A percentile compares a stretch with the other conserved stretches of the same genome.
These are phyloP conservation scores for Abrostola tripartita DNA, from an alignment of 2,888 invertebrate genomes.

Conservation along the genomic window DNA sequence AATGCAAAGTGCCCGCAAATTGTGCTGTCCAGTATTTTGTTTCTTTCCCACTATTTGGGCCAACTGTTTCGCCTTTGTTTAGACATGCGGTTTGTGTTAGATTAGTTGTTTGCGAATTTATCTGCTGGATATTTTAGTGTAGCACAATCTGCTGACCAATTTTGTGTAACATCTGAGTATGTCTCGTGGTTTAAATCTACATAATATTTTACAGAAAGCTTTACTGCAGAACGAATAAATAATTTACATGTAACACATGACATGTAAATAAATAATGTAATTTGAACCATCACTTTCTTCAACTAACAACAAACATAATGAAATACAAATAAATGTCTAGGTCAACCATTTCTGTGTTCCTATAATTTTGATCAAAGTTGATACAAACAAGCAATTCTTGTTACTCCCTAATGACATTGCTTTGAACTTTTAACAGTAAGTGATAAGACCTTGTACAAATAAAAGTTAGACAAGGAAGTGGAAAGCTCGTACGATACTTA, in stretches of 20 bases:
- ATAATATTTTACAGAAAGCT: too few species aligned
- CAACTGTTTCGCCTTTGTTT: constrained; percentile 22
- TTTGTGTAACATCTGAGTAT: background rate
- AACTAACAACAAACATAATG: too few species aligned
- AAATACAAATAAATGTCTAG: too few species aligned
- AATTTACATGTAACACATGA: too few species aligned
- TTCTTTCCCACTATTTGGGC: constrained; percentile 19
- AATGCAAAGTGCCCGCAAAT: constrained; percentile 26
- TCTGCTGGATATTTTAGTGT: constrained; percentile 13
- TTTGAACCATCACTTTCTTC: too few species aligned
- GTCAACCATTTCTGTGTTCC: too few species aligned
- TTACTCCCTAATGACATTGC: constrained; percentile 11
- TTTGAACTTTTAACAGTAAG: constrained; percentile 10
- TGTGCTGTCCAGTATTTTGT: constrained; percentile 18
- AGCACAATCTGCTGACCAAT: background rate
- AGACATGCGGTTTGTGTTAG: constrained; percentile 23
- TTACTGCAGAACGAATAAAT: too few species aligned
- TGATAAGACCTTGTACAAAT: constrained; percentile 5
- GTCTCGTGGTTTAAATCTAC: too few species aligned
- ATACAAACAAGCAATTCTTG: background rate
- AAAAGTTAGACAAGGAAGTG: constrained; percentile 33
- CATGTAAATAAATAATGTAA: too few species aligned
- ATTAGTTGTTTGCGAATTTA: constrained; percentile 20
- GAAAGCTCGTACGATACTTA: constrained; percentile 22
- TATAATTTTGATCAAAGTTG: too few species aligned